A percentile compares a stretch with the other conserved stretches of the same genome.
phyloP scores from a whole-genome alignment of 2,797 vertebrate genomes.

The Novumbra hubbsi region DNA sequence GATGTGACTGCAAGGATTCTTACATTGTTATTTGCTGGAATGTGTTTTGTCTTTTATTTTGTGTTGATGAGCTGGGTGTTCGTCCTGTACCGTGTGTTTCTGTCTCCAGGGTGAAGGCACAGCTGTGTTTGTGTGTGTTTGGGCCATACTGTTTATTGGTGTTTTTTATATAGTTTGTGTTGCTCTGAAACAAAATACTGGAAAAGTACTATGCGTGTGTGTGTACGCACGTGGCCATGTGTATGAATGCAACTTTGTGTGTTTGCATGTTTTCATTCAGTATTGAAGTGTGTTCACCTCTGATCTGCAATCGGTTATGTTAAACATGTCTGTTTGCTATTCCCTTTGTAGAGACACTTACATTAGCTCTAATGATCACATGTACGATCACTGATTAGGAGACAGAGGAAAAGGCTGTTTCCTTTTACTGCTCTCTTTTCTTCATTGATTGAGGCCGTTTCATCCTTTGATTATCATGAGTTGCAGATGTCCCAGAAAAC shows the following conservation, averaged over 20 bases:
- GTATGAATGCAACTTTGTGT: neutral
- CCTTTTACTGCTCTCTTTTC: neutral
- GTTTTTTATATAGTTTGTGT: neutral
- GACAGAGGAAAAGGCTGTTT: neutral
- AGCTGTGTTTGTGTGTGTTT: neutral
- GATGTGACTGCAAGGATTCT: neutral
- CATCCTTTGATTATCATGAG: slow-evolving; percentile 66
- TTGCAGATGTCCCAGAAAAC: slow-evolving; percentile 60
- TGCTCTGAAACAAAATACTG: neutral
- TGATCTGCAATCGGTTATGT: neutral
- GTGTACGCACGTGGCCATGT: neutral
- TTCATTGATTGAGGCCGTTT: slow-evolving; percentile 58
- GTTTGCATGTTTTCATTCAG: neutral
- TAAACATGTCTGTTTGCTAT: neutral
- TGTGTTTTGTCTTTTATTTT: neutral
- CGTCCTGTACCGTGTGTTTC: neutral
- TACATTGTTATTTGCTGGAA: neutral
- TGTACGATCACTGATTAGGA: slow-evolving; percentile 8
- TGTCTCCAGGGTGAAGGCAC: neutral
- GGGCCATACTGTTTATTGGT: neutral
- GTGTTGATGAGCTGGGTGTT: neutral
- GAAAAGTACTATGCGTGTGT: neutral
- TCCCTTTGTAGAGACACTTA: neutral
- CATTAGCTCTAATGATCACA: slow-evolving; percentile 2
- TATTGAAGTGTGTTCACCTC: neutral